Evolutionary conservation across 2,113 vertebrate genomes (phyloP).

Genomic region (Calonectris borealis): DNA sequence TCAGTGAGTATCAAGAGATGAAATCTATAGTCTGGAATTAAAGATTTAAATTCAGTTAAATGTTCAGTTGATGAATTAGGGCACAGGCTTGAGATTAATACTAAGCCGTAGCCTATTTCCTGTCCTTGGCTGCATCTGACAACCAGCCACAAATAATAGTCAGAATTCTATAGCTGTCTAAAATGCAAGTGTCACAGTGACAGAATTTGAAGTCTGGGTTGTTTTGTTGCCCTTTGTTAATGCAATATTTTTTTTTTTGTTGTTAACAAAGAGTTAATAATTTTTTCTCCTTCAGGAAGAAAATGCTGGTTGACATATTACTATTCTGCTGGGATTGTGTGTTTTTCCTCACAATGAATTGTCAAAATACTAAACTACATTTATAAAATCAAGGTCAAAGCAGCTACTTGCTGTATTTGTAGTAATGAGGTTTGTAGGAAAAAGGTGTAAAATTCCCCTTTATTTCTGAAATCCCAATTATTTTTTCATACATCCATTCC

Average conservation of each 20-base stretch:
- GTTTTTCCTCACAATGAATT: not conserved
- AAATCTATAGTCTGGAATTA: not conserved
- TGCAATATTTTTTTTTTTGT: not conserved
- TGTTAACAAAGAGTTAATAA: not conserved
- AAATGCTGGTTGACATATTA: not conserved
- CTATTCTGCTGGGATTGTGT: not conserved
- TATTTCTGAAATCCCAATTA: not conserved
- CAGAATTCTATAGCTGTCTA: not conserved
- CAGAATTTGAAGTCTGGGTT: not conserved
- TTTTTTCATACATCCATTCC: not conserved
- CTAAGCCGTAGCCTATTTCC: not conserved
- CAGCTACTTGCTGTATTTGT: not conserved
- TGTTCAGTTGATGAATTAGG: not conserved
- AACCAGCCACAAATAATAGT: not conserved
- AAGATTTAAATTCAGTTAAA: not conserved
- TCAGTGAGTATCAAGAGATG: not conserved
- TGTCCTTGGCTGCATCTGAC: not conserved
- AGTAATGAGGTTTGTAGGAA: not conserved
- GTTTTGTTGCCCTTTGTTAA: not conserved
- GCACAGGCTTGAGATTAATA: not conserved
- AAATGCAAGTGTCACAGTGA: not conserved
- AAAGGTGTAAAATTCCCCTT: not conserved
- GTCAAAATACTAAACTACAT: not conserved
- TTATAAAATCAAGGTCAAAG: not conserved
- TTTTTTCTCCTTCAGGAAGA: not conserved